Evolutionary conservation across 2,888 invertebrate species (phyloP), one percentile per base, ranked within the genome.

Genomic region (Phyto melanocephala): DNA sequence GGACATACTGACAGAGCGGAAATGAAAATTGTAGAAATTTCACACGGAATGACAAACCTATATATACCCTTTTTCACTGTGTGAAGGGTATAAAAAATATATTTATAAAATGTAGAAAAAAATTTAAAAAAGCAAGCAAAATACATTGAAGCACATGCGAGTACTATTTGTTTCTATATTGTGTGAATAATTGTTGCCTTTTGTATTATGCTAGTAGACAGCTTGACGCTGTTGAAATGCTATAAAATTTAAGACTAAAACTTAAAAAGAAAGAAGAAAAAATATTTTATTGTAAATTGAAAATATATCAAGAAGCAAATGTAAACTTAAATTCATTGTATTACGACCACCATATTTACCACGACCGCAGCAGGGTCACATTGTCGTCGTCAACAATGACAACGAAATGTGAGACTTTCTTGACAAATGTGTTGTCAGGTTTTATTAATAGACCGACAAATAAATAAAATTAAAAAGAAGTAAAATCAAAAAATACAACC

Each of bases 171-270:
- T 28, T 28, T 28, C 3, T 28, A 28, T 28, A 28, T 28, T 28
- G 28, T 28, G 3, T 28, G 28, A 5, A 28, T 28, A 6, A 17
- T 10, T 45, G 58, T 67, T 67, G 45, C 37, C 28, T 68, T 40
- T 6, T 65, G 15, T 24, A 67, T 62, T 63, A 22, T 65, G 28
- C 50, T 33, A 70, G 70, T 75, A 80, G 80, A 80, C 80, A 75
- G 80, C 80, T 80, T 80, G 80, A 80, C 80, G 80, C 80, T 80
- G 63, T 70, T 70, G 20, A 24, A 80, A 68, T 80, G 65, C 70
- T 70, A 58, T 67, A 72, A 71, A 78, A 72, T 65, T 72, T 58
- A 60, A 70, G 17, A 50, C 40, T 40, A 60, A 11, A 47, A 40
- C 17, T 5, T 13, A 13, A 20, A n/a, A 40, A 40, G 10, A 6